Conservation (phyloP, 1,140 invertebrate species). For the Trachelipus rathkii region DNA sequence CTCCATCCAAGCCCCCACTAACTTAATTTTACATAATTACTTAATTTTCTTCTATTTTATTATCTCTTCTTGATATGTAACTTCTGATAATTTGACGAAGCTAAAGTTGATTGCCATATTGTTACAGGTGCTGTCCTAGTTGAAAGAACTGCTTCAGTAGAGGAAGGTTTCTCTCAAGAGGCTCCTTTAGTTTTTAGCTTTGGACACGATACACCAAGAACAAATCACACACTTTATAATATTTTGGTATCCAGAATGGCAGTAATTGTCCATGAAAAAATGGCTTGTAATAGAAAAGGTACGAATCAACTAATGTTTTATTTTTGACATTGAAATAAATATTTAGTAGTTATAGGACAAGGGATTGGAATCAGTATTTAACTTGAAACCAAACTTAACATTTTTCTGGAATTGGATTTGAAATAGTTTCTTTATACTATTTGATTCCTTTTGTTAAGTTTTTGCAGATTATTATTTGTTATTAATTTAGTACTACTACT, state of each 20-base stretch:
- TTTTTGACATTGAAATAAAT: too few species aligned
- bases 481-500: too few species aligned
- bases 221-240: constrained; percentile 82
- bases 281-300: constrained; percentile 82
- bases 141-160: constrained; percentile 82
- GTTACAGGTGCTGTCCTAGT: constrained; percentile 72
- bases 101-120: too few species aligned
- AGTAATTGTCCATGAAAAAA: constrained; percentile 74
- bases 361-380: too few species aligned
- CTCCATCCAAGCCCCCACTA: too few species aligned
- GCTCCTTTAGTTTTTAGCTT: constrained; percentile 91
- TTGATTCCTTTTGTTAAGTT: too few species aligned
- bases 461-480: too few species aligned
- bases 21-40: too few species aligned
- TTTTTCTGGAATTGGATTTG: too few species aligned
- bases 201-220: constrained; percentile 73
- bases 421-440: too few species aligned
- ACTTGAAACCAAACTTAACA: too few species aligned
- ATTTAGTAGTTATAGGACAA: too few species aligned
- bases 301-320: constrained; percentile 30
- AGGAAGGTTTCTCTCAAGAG: constrained; percentile 87
- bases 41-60: not conserved
- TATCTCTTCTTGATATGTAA: not conserved
- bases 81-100: not conserved
- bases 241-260: constrained; percentile 78